Conservation (phyloP, 2,797 vertebrate genomes). For the Anguilla megastoma region DNA sequence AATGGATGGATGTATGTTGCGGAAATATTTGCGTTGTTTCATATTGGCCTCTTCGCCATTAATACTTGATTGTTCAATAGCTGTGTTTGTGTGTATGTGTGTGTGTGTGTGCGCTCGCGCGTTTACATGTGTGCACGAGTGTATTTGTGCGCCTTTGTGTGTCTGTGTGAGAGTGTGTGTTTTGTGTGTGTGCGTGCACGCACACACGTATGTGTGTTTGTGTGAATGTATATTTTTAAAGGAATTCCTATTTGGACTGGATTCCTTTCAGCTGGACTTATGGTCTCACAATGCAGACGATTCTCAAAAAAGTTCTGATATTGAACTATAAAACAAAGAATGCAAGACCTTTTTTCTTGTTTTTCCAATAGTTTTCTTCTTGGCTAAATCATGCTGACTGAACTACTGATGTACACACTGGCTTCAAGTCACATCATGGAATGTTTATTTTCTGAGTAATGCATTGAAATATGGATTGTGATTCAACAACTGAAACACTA, state of each 20-base stretch:
- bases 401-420: not conserved
- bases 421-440: slow-evolving; percentile 31
- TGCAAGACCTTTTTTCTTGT: not conserved
- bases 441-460: slow-evolving; percentile 42
- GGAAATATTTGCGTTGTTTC: slow-evolving; percentile 53
- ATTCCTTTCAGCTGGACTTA: slow-evolving; percentile 14
- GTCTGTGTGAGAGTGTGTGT: slow-evolving; percentile 63
- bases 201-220: slow-evolving; percentile 37
- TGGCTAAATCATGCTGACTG: not conserved
- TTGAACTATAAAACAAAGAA: slow-evolving; percentile 30
- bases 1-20: slow-evolving; percentile 41
- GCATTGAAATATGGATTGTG: not conserved
- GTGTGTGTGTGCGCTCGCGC: slow-evolving; percentile 51
- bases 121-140: slow-evolving; percentile 48
- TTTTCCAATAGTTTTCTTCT: slow-evolving; percentile 1
- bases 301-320: slow-evolving; percentile 22
- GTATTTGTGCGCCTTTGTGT: slow-evolving; percentile 37
- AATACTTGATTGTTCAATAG: slow-evolving; percentile 56
- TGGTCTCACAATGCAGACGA: not conserved
- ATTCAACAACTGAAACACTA: not conserved
- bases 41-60: slow-evolving; percentile 58
- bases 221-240: slow-evolving; percentile 49
- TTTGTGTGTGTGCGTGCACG: slow-evolving; percentile 62
- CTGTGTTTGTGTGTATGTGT: slow-evolving; percentile 55
- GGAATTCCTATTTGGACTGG: not conserved